Base-by-base conservation (phyloP, 2,113 vertebrate genomes). In the Coryphaenoides rupestris region DNA sequence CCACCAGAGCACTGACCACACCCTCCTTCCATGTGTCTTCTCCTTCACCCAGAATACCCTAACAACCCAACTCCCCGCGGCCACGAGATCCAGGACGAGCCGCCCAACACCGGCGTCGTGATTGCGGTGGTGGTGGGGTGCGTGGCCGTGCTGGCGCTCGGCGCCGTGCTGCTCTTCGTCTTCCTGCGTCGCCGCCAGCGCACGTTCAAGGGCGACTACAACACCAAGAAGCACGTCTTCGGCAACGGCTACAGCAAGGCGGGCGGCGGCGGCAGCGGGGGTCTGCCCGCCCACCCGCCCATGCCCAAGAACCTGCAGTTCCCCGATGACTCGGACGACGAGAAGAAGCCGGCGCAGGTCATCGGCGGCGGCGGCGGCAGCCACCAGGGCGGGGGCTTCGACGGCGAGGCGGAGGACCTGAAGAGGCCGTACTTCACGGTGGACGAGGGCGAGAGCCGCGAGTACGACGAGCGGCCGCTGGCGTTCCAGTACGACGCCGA, bases 141-240 rank as follows among this genome's bases (percentile, higher is more conserved):
- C 55, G 87, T 93, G 70, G 88, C 87, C 74, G 91, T 97, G 81
- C 89, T 98, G 86, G 86, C 89, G 65, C 58, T 91, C 33, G 93
- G 92, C 53, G 93, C 92, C 49, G 87, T 91, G 52, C 91, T 95
- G 76, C 91, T 96, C 66, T 91, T 96, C 87, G 72, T 95, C 71
- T 92, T 95, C 68, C 94, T 99, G 60, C 94, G 95, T 60, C 92
- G 93, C 76, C 94, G 96, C 72, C 95, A 95, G 65, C 95, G 95
- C 89, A 99, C 96, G 91, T 99, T 99, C 93, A 99, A 99, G 86
- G 97, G 97, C 0, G 96, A 99, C 92, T 98, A 99, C 93, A 98
- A 92, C 93, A 99, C 97, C 68, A 99, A 98, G 92, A 99, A 98
- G 73, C 96, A 99, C 0, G 95, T 97, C 55, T 98, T 96, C 0